Conservation (phyloP, 2,113 vertebrate species). For the Urocitellus parryii region DNA sequence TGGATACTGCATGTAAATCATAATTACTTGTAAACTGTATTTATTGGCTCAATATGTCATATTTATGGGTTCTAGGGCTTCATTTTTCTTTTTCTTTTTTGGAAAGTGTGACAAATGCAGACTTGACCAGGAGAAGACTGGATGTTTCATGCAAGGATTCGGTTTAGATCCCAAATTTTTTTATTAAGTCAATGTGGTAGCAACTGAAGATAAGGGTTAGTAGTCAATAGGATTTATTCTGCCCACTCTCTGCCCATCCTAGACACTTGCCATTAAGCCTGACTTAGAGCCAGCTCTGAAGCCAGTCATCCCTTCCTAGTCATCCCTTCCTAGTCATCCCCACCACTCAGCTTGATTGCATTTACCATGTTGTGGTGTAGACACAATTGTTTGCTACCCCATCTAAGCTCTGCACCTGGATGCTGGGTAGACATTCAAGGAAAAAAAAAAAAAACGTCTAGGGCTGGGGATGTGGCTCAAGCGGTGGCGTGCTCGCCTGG, state of each 20-base stretch:
- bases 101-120: not conserved
- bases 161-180: not conserved
- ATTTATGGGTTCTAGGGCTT: not conserved
- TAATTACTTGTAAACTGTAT: constrained; percentile 28
- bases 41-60: constrained; percentile 2
- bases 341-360: not conserved
- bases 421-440: not conserved
- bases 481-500: no score
- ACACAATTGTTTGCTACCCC: not conserved
- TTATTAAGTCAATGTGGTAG: not conserved
- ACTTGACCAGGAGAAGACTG: not conserved
- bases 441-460: not conserved
- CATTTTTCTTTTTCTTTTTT: not conserved
- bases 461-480: no score
- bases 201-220: not conserved
- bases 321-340: not conserved
- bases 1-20: not conserved
- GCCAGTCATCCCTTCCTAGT: not conserved
- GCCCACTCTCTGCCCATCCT: not conserved
- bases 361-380: not conserved
- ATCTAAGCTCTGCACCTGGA: not conserved
- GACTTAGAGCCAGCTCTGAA: no score
- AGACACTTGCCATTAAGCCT: not conserved
- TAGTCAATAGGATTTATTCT: not conserved
- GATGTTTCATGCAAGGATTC: not conserved